Percentiles rank a stretch among this genome's conserved stretches.
These are phyloP conservation scores for Intellagama lesueurii DNA, from an alignment of 2,797 vertebrate species.

Conservation along the genomic window DNA sequence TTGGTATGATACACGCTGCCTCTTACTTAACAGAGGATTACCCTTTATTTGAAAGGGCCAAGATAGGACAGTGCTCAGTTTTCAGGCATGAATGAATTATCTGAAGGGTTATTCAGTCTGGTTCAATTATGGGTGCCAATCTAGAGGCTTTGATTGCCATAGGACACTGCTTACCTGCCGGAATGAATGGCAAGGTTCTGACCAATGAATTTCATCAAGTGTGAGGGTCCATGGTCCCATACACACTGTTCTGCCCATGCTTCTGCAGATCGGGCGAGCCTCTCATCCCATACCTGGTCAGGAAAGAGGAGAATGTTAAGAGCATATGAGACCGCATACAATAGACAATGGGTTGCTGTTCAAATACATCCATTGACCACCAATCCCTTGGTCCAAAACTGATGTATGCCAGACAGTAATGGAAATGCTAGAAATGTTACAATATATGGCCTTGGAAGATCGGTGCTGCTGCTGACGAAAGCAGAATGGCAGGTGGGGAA, in stretches of 20 bases:
- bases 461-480: background rate
- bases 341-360: background rate
- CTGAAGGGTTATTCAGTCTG: background rate
- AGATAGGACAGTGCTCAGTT: background rate
- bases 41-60: background rate
- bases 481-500: background rate
- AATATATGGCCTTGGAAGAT: background rate
- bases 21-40: background rate
- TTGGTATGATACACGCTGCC: background rate
- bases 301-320: constrained; percentile 19
- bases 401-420: background rate
- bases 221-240: constrained; percentile 89
- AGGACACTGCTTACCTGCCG: constrained; percentile 81
- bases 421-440: background rate
- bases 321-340: background rate
- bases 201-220: constrained; percentile 84
- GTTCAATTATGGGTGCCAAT: background rate
- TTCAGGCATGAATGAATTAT: background rate
- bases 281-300: constrained; percentile 88
- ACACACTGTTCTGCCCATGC: constrained; percentile 87
- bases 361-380: background rate
- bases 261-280: constrained; percentile 84
- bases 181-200: constrained; percentile 91
- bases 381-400: background rate
- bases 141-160: background rate